phyloP scores from a whole-genome alignment of 2,888 invertebrate species.

The Stramonita haemastoma region DNA sequence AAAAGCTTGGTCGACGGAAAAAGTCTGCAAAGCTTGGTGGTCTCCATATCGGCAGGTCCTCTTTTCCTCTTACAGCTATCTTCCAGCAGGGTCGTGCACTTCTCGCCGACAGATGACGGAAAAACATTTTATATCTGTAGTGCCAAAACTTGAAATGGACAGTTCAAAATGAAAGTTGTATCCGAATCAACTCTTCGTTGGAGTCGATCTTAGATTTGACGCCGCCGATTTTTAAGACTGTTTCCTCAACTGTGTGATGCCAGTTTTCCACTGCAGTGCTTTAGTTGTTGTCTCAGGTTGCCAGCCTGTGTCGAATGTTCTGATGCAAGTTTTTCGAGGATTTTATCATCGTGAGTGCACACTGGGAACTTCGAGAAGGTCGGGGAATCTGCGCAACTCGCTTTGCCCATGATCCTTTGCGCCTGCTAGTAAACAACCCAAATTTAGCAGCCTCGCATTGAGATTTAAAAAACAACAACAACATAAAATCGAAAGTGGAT shows the following conservation, averaged over 20 bases:
- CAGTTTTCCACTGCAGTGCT: too few relatives aligned
- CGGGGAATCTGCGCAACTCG: not conserved
- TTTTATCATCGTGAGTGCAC: not conserved
- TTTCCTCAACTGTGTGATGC: too few relatives aligned
- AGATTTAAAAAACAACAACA: not conserved
- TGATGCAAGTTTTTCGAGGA: slow-evolving; percentile 3
- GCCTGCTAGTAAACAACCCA: not conserved
- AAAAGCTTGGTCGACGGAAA: slow-evolving; percentile 9
- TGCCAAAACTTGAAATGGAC: too few relatives aligned
- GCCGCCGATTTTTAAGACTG: too few relatives aligned
- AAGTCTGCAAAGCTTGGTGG: not conserved
- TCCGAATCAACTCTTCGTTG: too few relatives aligned
- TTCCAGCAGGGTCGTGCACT: slow-evolving; percentile 10
- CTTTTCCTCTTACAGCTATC: not conserved
- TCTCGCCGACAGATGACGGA: not conserved
- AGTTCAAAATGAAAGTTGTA: too few relatives aligned
- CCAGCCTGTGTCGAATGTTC: not conserved
- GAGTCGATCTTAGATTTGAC: too few relatives aligned
- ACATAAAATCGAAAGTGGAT: too few relatives aligned
- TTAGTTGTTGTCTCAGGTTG: too few relatives aligned
- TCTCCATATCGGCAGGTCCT: slow-evolving; percentile 26
- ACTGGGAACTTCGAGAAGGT: not conserved
- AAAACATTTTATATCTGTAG: slow-evolving; percentile 4
- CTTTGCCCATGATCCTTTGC: not conserved
- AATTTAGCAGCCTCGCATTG: not conserved